Base-by-base conservation (phyloP, 1,140 invertebrate species). In the Bradysia coprophila region DNA sequence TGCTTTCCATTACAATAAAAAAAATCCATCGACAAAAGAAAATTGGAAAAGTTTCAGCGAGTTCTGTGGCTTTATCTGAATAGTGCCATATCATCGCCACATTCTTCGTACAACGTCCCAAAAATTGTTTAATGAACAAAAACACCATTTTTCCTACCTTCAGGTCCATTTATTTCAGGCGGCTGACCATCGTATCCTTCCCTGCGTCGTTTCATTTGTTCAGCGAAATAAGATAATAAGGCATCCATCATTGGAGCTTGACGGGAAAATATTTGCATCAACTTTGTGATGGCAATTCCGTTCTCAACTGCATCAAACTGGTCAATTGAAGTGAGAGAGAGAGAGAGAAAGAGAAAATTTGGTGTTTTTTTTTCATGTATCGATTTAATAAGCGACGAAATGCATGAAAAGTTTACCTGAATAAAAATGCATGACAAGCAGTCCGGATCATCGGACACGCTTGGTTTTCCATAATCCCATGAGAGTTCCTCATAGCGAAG, bases 181-280 rank as follows among this genome's bases (percentile, higher is more conserved):
- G 62, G 48, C 41, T 59, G 61, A 41, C 56, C 61, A 31, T 64
- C 61, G 43, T 54, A 59, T 24, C 38, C 54, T 38, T 51, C 48
- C 42, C 51, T 51, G 33, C 48, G 45, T 43, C 52, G 56, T 36
- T 48, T 44, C 40, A 59, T 52, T 49, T 58, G 54, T 24, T 60
- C 78, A 2, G 85, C 83, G 61, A 90, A 92, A 40, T 79, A 75
- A 32, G 81, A 76, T 43, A 94, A 90, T 16, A 94, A 63, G 2
- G 83, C 84, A 62, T 94, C 87, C 78, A 94, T 91, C 72, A 93
- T 80, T 44, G 80, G 73, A 34, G 87, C 85, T 71, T 90, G 84
- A 63, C 76, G 78, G 0, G 87, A 89, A 62, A 91, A 91, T 36
- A 91, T 75, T 71, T 93, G 73, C 22, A 77, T 59, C 28, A 57